Conservation (phyloP, 2,888 invertebrate species). For the Strigamia maritima region DNA sequence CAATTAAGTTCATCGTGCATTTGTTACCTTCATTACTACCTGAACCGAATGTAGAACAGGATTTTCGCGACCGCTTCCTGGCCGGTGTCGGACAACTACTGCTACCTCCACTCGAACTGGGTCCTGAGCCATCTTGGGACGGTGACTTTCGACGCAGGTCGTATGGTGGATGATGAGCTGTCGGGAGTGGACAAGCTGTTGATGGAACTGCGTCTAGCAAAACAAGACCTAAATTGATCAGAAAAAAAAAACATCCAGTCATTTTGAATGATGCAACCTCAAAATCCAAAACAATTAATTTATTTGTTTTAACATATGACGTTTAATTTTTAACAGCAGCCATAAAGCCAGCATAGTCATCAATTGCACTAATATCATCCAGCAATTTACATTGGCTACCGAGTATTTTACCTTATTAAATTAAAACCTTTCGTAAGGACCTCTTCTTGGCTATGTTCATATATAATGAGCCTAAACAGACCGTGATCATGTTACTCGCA, state of each 20-base stretch:
- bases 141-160: conserved; percentile 83
- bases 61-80: conserved; percentile 75
- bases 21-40: conserved; percentile 38
- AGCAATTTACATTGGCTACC: background rate
- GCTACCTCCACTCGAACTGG: conserved; percentile 47
- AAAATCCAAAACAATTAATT: background rate
- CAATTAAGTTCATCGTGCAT: too few species aligned
- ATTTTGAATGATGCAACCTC: background rate
- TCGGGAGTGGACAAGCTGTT: conserved; percentile 29
- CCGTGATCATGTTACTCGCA: background rate
- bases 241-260: conserved; percentile 5
- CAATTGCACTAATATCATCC: background rate
- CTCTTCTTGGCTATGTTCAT: background rate
- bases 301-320: background rate
- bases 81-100: conserved; percentile 61
- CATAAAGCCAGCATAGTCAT: background rate
- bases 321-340: background rate
- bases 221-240: conserved; percentile 29
- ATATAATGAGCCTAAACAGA: background rate
- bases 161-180: conserved; percentile 79
- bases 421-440: background rate
- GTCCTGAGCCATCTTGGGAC: conserved; percentile 64
- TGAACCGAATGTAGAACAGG: conserved; percentile 54
- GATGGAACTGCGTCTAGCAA: conserved; percentile 28
- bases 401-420: background rate